These are phyloP conservation scores for Pemphigus obesinymphae DNA, from an alignment of 1,140 invertebrate species.

Conservation along the genomic window DNA sequence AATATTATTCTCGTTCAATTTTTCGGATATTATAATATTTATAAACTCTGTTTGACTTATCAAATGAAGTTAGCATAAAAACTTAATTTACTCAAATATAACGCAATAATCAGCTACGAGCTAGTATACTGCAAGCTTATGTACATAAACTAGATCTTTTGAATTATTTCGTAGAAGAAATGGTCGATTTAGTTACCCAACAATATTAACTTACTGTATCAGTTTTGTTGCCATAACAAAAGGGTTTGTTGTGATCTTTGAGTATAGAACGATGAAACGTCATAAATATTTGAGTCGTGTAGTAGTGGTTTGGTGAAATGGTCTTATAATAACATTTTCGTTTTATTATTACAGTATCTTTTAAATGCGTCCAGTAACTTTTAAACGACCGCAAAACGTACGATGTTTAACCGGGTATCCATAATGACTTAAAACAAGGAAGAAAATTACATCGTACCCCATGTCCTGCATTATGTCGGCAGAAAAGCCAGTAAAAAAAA, in stretches of 20 bases:
- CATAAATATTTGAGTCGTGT: not conserved
- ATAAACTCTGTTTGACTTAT: not conserved
- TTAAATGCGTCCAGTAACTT: conserved; percentile 3
- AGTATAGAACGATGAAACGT: not conserved
- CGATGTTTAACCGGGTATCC: not conserved
- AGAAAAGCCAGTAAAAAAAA: not conserved
- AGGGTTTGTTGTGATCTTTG: not conserved
- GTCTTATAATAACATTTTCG: not conserved
- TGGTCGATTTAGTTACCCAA: too few relatives aligned
- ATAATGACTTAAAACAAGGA: not conserved
- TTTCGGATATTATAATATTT: not conserved
- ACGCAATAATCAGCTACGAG: too few relatives aligned
- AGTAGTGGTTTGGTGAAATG: not conserved
- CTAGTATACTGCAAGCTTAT: not conserved
- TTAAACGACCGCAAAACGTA: not conserved
- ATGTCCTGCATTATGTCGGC: not conserved
- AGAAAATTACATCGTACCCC: not conserved
- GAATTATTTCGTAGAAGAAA: not conserved
- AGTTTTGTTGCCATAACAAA: not conserved
- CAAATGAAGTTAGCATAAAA: not conserved
- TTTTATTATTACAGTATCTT: not conserved
- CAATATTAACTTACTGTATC: not conserved
- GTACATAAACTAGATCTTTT: not conserved
- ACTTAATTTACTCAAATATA: not conserved
- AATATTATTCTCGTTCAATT: not conserved